Conservation (phyloP, 1,140 invertebrate species). For the Teleopsis dalmanni region DNA sequence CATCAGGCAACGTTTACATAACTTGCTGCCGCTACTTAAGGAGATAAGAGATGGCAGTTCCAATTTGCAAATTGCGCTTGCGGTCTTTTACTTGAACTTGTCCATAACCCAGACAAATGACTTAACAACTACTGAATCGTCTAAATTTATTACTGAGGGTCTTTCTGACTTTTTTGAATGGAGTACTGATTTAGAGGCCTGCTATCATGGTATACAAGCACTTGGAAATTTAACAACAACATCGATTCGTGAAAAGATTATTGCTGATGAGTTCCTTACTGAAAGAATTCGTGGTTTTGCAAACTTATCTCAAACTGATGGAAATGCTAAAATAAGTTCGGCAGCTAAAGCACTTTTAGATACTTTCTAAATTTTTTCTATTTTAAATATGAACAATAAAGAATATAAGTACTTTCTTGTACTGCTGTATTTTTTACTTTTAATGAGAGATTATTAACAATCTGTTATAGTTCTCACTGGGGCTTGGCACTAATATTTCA, state of each 20-base stretch:
- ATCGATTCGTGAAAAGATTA: conserved; percentile 31
- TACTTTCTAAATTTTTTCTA: conserved; percentile 27
- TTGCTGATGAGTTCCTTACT: conserved; percentile 40
- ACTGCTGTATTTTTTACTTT: too few relatives aligned
- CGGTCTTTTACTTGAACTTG: conserved; percentile 73
- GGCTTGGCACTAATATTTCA: too few relatives aligned
- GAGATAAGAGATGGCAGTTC: conserved; percentile 54
- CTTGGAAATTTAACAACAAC: conserved; percentile 58
- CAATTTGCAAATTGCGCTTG: conserved; percentile 66
- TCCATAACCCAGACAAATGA: conserved; percentile 52
- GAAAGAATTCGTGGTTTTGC: conserved; percentile 33
- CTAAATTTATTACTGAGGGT: conserved; percentile 46
- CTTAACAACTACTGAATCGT: conserved; percentile 41
- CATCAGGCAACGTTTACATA: conserved; percentile 50
- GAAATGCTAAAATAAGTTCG: conserved; percentile 37
- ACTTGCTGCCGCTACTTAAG: conserved; percentile 51
- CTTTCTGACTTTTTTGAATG: conserved; percentile 51
- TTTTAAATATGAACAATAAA: too few relatives aligned
- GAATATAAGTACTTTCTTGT: too few relatives aligned
- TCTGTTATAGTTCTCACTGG: too few relatives aligned
- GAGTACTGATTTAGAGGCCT: conserved; percentile 59
- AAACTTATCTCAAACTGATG: conserved; percentile 26
- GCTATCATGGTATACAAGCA: conserved; percentile 59
- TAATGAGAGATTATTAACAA: too few relatives aligned
- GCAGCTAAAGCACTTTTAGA: conserved; percentile 29